Base-by-base conservation (phyloP, 2,888 invertebrate species). In the Papilio elwesi region DNA sequence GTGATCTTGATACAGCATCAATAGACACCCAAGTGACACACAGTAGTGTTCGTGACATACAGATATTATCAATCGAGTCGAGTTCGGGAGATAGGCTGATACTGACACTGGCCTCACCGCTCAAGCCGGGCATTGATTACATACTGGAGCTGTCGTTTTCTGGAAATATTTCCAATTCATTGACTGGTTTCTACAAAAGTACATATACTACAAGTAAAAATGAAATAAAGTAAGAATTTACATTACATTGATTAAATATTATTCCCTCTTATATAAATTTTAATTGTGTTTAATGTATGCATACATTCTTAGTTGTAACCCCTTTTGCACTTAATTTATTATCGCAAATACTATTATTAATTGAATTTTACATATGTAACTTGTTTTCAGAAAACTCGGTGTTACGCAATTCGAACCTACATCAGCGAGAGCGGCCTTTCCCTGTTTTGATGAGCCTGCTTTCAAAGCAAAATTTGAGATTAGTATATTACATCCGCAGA, bases 391-490 rank as follows among this genome's bases (percentile, higher is more conserved):
- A 78, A 93, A 93, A 81, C 83, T 96, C 3, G 95, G 94, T 12
- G 94, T 95, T 6, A 96, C 96, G 0, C 95, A 96, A 77, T 95
- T 96, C 76, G 95, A 96, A 80, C 95, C 96, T 0, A 95, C 95
- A 0, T 94, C 94, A 48, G 96, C 96, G 0, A 88, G 96, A 52
- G 88, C 93, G 9, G 96, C 96, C 0, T 97, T 97, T 84, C 97
- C 97, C 0, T 97, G 97, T 82, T 96, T 97, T 83, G 97, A 97
- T 82, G 97, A 97, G 81, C 96, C 97, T 0, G 95, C 95, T 12
- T 95, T 96, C 82, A 97, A 97, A 89, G 96, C 97, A 13, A 94
- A 94, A 76, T 97, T 97, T 85, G 95, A 96, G 82, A 95, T 97
- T 81, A 96, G 96, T 68, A 94, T 97, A 36, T 95, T 96, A 4